Evolutionary conservation across 1,140 invertebrate genomes (phyloP), one percentile per base, ranked within the genome.

Genomic region (Battus philenor): DNA sequence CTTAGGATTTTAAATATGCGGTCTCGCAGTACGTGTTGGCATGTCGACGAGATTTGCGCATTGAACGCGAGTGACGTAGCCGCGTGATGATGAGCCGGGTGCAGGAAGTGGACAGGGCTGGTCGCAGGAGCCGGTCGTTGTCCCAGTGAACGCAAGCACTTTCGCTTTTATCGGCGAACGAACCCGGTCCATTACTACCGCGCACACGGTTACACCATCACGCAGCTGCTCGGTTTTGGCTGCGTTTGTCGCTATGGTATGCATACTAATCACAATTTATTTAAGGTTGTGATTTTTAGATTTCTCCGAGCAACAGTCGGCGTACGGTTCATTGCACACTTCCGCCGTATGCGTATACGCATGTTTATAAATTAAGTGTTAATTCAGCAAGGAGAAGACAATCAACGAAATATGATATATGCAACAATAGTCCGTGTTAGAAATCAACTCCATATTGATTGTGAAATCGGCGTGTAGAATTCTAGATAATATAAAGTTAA

Each of bases 131-230:
- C 50, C 72, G 77, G 81, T 85, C 81, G 70, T 82, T 85, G 81
- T 85, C 78, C 81, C 78, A 85, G 45, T 85, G 78, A 80, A 82
- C 78, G 76, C 50, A 57, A 61, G 10, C 67, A 85, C 81, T 85
- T 85, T 85, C 78, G 76, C 74, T 85, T 81, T 85, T 72, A 69
- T 75, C 68, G 77, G 78, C 73, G 75, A 85, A 81, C 77, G 81
- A 85, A 85, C 81, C 75, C 75, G 61, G 68, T 47, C 69, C 70
- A 80, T 84, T 84, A 74, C 72, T 80, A 84, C 70, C 69, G 54
- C 72, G 65, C 68, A 74, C 74, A 81, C 55, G 58, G 72, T 84
- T 82, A 76, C 74, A 82, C 74, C 78, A 84, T 73, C 75, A 71
- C 59, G 55, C 57, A 46, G 59, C 58, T 57, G 60, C 38, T 61